These are phyloP conservation scores for Tineola bisselliella DNA, from an alignment of 2,888 invertebrate species.

Conservation along the genomic window DNA sequence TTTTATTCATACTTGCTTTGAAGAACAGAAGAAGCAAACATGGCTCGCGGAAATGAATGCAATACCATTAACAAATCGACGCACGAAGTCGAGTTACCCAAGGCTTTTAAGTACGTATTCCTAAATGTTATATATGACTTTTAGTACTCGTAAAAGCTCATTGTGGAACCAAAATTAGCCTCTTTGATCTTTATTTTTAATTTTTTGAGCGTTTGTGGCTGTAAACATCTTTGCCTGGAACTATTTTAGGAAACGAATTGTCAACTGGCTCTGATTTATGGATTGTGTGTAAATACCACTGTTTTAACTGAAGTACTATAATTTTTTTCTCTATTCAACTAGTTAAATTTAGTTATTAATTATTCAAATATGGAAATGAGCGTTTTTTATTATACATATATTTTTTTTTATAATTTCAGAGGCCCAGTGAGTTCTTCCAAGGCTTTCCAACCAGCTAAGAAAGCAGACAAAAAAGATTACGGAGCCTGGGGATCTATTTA, in stretches of 20 bases:
- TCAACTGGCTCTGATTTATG: too few relatives aligned
- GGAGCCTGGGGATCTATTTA: constrained; percentile 79
- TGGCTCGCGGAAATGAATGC: constrained; percentile 64
- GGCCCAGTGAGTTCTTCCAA: constrained; percentile 37
- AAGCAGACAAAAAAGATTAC: constrained; percentile 56
- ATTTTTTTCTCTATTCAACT: too few relatives aligned
- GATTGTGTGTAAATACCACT: too few relatives aligned
- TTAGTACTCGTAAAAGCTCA: too few relatives aligned
- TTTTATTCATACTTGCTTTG: constrained; percentile 36
- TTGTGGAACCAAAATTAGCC: too few relatives aligned
- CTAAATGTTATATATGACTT: neutral
- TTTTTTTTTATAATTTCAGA: constrained; percentile 27
- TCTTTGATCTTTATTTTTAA: too few relatives aligned
- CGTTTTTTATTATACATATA: neutral
- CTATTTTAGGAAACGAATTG: too few relatives aligned
- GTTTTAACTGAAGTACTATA: too few relatives aligned
- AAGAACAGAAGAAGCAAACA: constrained; percentile 35
- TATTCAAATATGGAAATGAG: too few relatives aligned
- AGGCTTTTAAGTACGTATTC: constrained; percentile 46
- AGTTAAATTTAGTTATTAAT: too few relatives aligned
- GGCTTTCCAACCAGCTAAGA: constrained; percentile 40
- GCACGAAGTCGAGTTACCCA: constrained; percentile 43
- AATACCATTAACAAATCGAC: constrained; percentile 54
- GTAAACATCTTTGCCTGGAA: too few relatives aligned
- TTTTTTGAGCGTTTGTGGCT: too few relatives aligned